phyloP scores from a whole-genome alignment of 1,140 invertebrate genomes.

The Procambarus virginalis region DNA sequence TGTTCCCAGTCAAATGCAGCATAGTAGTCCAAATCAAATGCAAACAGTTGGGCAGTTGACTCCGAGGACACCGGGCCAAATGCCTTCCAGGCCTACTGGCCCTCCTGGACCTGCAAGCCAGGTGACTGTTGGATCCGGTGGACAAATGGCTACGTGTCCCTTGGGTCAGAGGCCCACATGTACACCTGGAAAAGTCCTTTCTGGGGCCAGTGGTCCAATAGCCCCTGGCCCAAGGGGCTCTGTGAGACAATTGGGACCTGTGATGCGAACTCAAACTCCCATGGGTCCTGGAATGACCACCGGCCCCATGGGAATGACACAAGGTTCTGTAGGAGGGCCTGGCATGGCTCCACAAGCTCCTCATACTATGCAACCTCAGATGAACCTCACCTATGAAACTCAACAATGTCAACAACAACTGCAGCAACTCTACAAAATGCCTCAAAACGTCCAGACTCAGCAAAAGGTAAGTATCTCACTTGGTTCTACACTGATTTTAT shows the following conservation, averaged over 20 bases:
- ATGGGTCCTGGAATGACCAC: slow-evolving; percentile 32
- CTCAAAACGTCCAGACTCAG: slow-evolving; percentile 68
- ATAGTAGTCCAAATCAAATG: slow-evolving; percentile 21
- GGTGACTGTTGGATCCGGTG: background rate
- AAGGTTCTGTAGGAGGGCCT: background rate
- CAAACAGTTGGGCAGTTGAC: background rate
- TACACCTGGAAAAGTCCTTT: background rate
- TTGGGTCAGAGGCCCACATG: slow-evolving; percentile 3
- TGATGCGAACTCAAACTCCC: slow-evolving; percentile 14
- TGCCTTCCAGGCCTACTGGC: slow-evolving; percentile 15
- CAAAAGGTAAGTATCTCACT: slow-evolving; percentile 57
- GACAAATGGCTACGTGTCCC: background rate
- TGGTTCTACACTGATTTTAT: too few relatives aligned
- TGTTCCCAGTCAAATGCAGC: slow-evolving; percentile 43
- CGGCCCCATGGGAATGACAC: slow-evolving; percentile 25
- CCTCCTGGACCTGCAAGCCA: slow-evolving; percentile 9
- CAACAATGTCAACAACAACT: slow-evolving; percentile 69
- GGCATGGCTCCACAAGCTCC: slow-evolving; percentile 22
- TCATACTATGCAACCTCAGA: slow-evolving; percentile 51
- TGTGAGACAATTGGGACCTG: slow-evolving; percentile 25
- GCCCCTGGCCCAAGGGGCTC: slow-evolving; percentile 3
- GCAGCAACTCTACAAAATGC: slow-evolving; percentile 69
- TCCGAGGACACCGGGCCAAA: slow-evolving; percentile 5
- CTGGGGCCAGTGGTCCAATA: slow-evolving; percentile 25
- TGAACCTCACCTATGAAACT: slow-evolving; percentile 63